Conservation (phyloP, 2,888 invertebrate species). For the Diabrotica balteata region DNA sequence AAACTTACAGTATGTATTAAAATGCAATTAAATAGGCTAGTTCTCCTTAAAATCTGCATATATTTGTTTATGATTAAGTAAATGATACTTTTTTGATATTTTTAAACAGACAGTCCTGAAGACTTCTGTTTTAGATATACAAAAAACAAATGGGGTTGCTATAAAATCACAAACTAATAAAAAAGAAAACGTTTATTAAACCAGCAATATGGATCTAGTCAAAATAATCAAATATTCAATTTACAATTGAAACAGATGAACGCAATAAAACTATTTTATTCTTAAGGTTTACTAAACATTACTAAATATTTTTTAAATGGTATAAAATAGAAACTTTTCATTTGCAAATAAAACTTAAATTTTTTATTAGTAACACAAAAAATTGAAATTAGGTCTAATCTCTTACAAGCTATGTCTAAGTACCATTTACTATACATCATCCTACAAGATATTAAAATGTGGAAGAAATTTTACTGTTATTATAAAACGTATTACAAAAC, state of each 20-base stretch:
- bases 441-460: conserved; percentile 1
- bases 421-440: conserved; percentile 7
- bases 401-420: conserved; percentile 2
- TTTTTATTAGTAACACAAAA: neutral
- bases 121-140: too few species aligned
- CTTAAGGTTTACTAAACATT: conserved; percentile 16
- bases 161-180: too few species aligned
- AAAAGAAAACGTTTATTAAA: too few species aligned
- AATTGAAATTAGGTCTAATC: neutral
- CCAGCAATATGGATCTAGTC: too few species aligned
- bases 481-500: neutral
- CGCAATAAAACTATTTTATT: neutral
- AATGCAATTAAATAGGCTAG: too few species aligned
- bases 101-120: too few species aligned
- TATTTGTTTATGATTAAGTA: too few species aligned
- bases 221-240: neutral
- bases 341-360: conserved; percentile 9
- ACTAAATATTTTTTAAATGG: conserved; percentile 11
- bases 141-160: too few species aligned
- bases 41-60: too few species aligned
- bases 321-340: conserved; percentile 15
- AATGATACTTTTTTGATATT: too few species aligned
- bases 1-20: neutral
- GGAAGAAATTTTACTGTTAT: conserved; percentile 1
- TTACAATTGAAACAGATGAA: conserved; percentile 12